A percentile compares a stretch with the other conserved stretches of the same genome.
Evolutionary conservation across 2,113 vertebrate species (phyloP).

Genomic region (Thryonomys swinderianus): DNA sequence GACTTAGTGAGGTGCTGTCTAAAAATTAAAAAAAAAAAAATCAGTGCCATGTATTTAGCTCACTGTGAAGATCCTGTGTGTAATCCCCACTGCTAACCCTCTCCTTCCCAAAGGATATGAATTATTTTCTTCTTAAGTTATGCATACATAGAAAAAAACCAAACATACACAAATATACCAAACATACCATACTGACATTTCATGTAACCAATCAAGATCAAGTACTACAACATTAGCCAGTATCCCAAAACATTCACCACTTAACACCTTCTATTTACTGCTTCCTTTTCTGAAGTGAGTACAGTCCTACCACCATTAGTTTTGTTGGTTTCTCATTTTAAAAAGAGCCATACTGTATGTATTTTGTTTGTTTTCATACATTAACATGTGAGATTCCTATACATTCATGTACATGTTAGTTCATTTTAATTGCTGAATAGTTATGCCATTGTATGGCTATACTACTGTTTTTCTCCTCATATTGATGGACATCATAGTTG

Average conservation of each 20-base stretch:
- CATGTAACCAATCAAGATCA: neutral
- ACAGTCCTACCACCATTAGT: neutral
- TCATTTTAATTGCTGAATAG: neutral
- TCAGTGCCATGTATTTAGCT: neutral
- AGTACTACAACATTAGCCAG: neutral
- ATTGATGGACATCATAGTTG: neutral
- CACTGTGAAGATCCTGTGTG: neutral
- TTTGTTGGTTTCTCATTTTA: neutral
- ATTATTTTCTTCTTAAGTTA: neutral
- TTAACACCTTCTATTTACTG: neutral
- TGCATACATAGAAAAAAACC: neutral
- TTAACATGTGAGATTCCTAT: neutral
- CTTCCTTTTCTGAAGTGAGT: neutral
- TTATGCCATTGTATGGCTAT: neutral
- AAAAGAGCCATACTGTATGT: neutral
- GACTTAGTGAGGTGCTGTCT: neutral
- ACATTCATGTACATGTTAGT: neutral
- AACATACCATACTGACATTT: neutral
- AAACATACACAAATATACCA: neutral
- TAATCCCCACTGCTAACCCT: neutral
- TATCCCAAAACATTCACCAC: neutral
- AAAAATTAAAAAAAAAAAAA: neutral
- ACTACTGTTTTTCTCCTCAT: neutral
- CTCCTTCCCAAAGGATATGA: neutral
- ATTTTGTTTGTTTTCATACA: neutral